Base-by-base conservation (phyloP, 2,113 vertebrate genomes). In the Nyctereutes procyonoides region DNA sequence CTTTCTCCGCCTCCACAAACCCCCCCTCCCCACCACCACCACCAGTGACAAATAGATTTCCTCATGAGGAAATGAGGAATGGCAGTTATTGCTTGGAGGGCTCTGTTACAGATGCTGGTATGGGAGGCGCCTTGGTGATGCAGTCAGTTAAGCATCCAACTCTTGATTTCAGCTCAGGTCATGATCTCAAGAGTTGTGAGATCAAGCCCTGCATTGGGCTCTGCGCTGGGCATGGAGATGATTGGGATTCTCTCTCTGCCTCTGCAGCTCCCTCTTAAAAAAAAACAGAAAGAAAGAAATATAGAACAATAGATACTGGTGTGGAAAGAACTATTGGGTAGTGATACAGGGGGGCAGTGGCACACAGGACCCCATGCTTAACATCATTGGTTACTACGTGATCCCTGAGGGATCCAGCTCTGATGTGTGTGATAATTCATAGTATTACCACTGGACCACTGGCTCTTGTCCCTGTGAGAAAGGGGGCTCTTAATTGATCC, bases 341-440 rank as follows among this genome's bases (percentile, higher is more conserved):
- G 62, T 11, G 1, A 65, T n/a, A 3, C 4, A 28, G 24, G 38
- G 6, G n/a, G 20, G 55, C 2, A 2, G 43, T 3, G 35, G 73
- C 58, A 3, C 0, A 0, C 0, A 8, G 12, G 28, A 20, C 35
- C 4, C 5, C 4, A 1, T 4, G 43, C n/a, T 48, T 80, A 48
- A 48, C 48, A n/a, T 3, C 5, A 19, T 16, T 76, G 56, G 28
- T 38, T 71, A 15, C 93, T 73, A 0, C 0, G 0, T 67, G 67
- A 38, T 35, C n/a, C 48, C 87, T 1, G 22, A 15, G 22, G 77
- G 63, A 38, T 32, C 55, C 22, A 0, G 67, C 38, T 69, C 51
- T 53, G 26, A 51, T 56, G 10, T 8, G 9, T 58, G 65, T 38
- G 55, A 76, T 90, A 53, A 79, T 56, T 76, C 58, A 3, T 43